Percentiles rank a stretch among this genome's conserved stretches.
Conservation (phyloP, 2,797 vertebrate genomes). For the Xenops minutus region DNA sequence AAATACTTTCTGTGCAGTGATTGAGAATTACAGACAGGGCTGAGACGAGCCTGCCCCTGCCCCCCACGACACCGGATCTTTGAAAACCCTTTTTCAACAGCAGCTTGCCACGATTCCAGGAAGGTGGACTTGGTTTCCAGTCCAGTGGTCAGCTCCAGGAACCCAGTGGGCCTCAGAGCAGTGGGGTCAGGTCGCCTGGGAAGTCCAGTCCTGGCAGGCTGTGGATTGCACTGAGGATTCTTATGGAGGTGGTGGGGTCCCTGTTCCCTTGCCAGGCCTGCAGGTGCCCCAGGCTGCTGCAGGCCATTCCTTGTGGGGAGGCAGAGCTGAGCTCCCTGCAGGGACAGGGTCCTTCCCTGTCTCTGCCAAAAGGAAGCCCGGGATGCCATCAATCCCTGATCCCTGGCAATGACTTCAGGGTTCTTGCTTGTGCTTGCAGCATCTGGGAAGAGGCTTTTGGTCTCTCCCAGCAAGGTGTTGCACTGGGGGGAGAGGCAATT, state of each 20-base stretch:
- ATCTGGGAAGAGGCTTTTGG: background rate
- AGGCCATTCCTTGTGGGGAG: background rate
- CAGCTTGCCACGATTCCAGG: background rate
- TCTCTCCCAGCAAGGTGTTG: background rate
- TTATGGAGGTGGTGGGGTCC: background rate
- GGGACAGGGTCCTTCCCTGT: background rate
- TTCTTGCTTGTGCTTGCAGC: background rate
- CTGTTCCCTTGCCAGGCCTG: background rate
- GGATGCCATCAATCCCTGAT: background rate
- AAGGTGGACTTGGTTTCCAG: background rate
- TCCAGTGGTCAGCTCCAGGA: background rate
- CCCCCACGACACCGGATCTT: background rate
- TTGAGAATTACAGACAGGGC: slow-evolving; percentile 47
- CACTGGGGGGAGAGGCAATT: background rate
- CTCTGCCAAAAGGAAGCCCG: background rate
- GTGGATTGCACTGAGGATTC: background rate
- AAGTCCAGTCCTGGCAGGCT: background rate
- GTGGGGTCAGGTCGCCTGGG: background rate
- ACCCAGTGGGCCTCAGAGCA: background rate
- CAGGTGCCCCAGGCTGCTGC: background rate
- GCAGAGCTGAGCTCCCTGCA: background rate
- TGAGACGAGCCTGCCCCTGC: background rate
- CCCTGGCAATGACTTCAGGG: background rate
- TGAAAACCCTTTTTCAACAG: background rate
- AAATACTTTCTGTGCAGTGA: slow-evolving; percentile 64